phyloP scores from a whole-genome alignment of 2,797 vertebrate genomes.

The Pipistrellus pipistrellus region DNA sequence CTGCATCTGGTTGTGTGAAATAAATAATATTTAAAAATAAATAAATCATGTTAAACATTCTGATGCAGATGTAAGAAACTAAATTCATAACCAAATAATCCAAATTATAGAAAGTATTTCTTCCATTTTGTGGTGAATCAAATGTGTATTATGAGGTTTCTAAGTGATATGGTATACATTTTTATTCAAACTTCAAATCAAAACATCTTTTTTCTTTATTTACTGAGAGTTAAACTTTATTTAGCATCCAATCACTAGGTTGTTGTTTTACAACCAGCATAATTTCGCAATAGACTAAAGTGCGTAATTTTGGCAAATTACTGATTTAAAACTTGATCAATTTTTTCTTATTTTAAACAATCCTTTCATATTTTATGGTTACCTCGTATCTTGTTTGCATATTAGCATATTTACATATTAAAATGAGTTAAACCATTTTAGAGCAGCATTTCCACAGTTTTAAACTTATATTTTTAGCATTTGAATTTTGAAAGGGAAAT shows the following conservation, averaged over 20 bases:
- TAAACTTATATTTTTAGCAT: not conserved
- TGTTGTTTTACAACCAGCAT: not conserved
- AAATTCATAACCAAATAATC: not conserved
- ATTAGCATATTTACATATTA: not conserved
- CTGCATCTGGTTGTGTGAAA: not conserved
- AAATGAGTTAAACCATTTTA: not conserved
- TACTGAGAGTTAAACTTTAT: not conserved
- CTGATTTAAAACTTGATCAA: not conserved
- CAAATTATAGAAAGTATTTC: not conserved
- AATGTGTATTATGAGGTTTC: not conserved
- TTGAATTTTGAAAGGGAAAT: not conserved
- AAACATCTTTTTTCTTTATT: not conserved
- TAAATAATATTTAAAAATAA: not conserved
- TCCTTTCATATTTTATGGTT: not conserved
- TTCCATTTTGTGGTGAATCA: not conserved
- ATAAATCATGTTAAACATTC: not conserved
- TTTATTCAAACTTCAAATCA: slow-evolving; percentile 17
- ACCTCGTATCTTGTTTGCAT: not conserved
- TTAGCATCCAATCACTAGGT: not conserved
- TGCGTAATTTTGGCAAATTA: slow-evolving; percentile 22
- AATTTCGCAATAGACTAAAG: not conserved
- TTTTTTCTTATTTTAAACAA: not conserved
- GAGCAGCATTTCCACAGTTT: not conserved
- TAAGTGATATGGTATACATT: not conserved
- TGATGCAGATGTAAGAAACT: not conserved